phyloP scores from a whole-genome alignment of 2,888 invertebrate species.

The Tetramorium bicarinatum region DNA sequence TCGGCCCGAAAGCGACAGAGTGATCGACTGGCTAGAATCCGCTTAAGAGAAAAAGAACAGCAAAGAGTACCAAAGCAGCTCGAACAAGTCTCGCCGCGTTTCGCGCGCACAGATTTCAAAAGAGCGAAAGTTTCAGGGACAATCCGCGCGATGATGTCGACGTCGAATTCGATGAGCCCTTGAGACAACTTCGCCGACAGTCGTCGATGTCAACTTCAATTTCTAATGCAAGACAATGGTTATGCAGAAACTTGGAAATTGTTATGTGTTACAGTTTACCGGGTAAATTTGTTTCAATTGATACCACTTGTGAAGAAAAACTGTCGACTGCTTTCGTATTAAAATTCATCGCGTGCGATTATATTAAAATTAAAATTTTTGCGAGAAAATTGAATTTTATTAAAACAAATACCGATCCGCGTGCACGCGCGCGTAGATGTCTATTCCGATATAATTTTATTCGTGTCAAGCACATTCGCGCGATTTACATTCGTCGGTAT shows the following conservation, averaged over 20 bases:
- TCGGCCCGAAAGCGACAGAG: constrained; percentile 39
- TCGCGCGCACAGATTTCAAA: constrained; percentile 10
- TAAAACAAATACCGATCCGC: neutral
- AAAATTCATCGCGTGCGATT: constrained; percentile 6
- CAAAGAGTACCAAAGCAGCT: neutral
- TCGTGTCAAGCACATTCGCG: neutral
- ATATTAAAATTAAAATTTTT: neutral
- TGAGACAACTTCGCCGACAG: neutral
- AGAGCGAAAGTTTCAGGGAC: constrained; percentile 24
- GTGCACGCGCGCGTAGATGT: neutral
- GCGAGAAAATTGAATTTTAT: neutral
- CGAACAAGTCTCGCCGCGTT: neutral
- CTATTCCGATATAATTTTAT: neutral
- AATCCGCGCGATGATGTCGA: constrained; percentile 31
- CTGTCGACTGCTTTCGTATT: neutral
- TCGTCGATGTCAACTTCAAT: constrained; percentile 18
- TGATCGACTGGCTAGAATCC: constrained; percentile 32
- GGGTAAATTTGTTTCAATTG: constrained; percentile 22
- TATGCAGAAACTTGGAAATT: constrained; percentile 34
- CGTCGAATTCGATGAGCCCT: constrained; percentile 27
- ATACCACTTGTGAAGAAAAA: neutral
- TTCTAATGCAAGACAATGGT: constrained; percentile 15
- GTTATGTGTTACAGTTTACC: constrained; percentile 1
- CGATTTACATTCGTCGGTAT: neutral
- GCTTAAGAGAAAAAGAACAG: constrained; percentile 5